Evolutionary conservation across 2,888 invertebrate species (phyloP), one percentile per base, ranked within the genome.

Genomic region (Podabrus alpinus): DNA sequence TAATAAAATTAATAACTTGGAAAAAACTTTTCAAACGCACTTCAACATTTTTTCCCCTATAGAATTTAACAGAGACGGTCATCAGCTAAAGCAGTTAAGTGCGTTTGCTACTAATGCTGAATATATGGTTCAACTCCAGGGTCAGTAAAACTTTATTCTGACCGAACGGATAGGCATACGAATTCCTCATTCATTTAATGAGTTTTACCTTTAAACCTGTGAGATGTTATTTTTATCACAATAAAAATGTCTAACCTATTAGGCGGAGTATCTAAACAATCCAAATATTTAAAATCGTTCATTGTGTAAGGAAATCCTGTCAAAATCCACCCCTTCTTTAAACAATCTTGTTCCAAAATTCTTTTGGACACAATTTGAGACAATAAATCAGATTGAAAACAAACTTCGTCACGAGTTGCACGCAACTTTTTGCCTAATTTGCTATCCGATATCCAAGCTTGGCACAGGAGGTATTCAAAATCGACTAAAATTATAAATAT

Each of bases 261-360:
- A 0, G 93, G 92, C 1, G 92, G 92, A 1, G 91, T 92, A 15
- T 89, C 85, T 80, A 90, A 87, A 60, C 86, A 87, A 82, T 93
- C 92, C 2, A 93, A 82, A 45, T 88, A 82, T 81, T 91, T 90
- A 72, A 93, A 91, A 79, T 93, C 93, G 0, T 84, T 84, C 0
- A 89, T 89, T 1, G 88, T 88, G 7, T 86, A 88, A 0, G 92
- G 92, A 81, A 89, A 93, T 1, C 90, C 91, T 4, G 89, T 90
- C 76, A 93, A 81, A 15, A 93, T 89, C 92, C 92, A 93, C 0
- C 93, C 93, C 60, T 88, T 86, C 66, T 88, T 88, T 13, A 91
- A 81, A 81, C 92, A 92, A 78, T 92, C 92, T 83, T 89, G 82
- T 76, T 86, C 83, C 21, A 88, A 82, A 62, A 90, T 81, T 74